Base-by-base conservation (phyloP, 2,113 vertebrate genomes). In the Rhinogobius similis region DNA sequence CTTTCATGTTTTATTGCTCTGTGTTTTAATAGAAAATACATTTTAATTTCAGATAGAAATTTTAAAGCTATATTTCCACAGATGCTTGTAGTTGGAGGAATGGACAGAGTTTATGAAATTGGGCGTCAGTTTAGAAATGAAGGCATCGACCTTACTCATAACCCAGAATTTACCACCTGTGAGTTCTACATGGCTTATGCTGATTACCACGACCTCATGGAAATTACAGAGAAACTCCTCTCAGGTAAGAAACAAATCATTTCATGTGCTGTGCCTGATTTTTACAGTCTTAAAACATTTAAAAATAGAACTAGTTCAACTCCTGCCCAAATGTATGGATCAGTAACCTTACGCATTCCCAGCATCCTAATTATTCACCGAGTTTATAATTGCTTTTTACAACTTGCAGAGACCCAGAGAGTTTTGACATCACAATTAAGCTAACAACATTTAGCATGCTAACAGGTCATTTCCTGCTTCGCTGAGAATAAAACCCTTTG, bases 181-280 rank as follows among this genome's bases (percentile, higher is more conserved):
- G 98, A 99, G 73, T 99, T 99, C 86, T 99, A 99, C 64, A 99
- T 99, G 98, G 98, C 98, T 5, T 99, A 98, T 38, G 98, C 98
- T 0, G 98, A 99, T 87, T 99, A 99, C 86, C 62, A 95, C 0
- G 97, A 99, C 83, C 83, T 99, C 89, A 99, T 99, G 95, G 95
- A 98, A 5, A 95, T 99, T 80, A 99, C 98, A 0, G 98, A 99
- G 89, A 98, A 95, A 74, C 81, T 99, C 66, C 86, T 99, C 67
- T 96, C 98, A 90, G 98, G 98, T 98, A 65, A 87, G 5, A 23
- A 23, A 23, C 52, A 3, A 24, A 55, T 24, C 12, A 26, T 9
- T n/a, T 26, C 4, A 14, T 13, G 52, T 26, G 9, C 23, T 36
- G 32, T 36, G n/a, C n/a, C n/a, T n/a, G n/a, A n/a, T n/a, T n/a